Evolutionary conservation across 2,888 invertebrate species (phyloP), one percentile per base, ranked within the genome.

Genomic region (Beris morrisii): DNA sequence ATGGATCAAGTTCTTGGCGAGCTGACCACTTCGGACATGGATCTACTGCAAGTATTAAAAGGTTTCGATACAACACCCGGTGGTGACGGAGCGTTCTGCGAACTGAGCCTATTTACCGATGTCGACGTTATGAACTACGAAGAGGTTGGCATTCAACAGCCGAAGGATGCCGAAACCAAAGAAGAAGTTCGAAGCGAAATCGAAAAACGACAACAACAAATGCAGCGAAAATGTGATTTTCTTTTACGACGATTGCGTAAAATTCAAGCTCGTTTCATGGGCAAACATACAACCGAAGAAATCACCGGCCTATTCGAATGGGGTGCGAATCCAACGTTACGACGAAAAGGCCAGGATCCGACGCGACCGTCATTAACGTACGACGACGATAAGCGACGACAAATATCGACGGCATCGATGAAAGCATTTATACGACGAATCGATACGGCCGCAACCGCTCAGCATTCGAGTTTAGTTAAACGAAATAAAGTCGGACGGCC

Each of bases 271-370:
- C 84, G 88, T 63, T 83, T 88, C 44, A 85, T 92, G 76, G 91
- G 92, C 5, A 87, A 87, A 69, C 92, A 93, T 77, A 84, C 88
- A 31, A 88, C 90, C 61, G 89, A 90, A 71, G 93, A 95, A 78
- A 86, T 90, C 11, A 85, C 87, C 28, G 90, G 91, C 5, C 87
- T 93, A 64, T 87, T 91, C 71, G 89, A 90, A 70, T 85, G 88
- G 74, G 50, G 50, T 15, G 89, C 90, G 31, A 88, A 90, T 69
- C 83, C 89, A 3, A 73, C 70, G 13, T 66, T 69, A 15, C 71
- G 71, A 61, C 68, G 70, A 22, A 72, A 68, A 38, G 71, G 71
- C 38, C 70, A 65, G 11, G 72, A 72, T 31, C 70, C 68, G 6
- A 71, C 69, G 15, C 74, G 77, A 2, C 74, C n/a, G 46, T 73